These are phyloP conservation scores for Barypeithes pellucidus DNA, from an alignment of 2,888 invertebrate genomes.

Conservation along the genomic window DNA sequence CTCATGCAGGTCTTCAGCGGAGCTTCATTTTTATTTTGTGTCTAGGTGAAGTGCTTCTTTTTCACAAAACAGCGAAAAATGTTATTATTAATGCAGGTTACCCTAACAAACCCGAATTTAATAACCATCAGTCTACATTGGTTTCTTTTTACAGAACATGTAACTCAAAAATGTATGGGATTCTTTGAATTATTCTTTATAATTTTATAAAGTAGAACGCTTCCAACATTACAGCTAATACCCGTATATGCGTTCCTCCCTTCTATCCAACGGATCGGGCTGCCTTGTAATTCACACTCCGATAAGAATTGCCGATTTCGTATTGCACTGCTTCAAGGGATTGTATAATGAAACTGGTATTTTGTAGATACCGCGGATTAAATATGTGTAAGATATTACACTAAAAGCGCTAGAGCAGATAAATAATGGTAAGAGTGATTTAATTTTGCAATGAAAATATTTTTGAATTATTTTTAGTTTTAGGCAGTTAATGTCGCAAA, in stretches of 20 bases:
- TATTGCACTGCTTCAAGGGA: conserved; percentile 7
- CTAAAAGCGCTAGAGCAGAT: too few species aligned
- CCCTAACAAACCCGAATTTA: too few species aligned
- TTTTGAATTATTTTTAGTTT: too few species aligned
- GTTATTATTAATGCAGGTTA: too few species aligned
- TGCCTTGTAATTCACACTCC: conserved; percentile 16
- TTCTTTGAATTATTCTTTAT: conserved; percentile 29
- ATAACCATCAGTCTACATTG: neutral
- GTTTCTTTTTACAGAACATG: conserved; percentile 24
- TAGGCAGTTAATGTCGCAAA: too few species aligned
- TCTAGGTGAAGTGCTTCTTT: too few species aligned
- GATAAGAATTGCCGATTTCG: neutral
- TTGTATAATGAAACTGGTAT: conserved; percentile 17
- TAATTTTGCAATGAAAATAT: too few species aligned
- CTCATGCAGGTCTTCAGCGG: too few species aligned
- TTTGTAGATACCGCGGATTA: neutral
- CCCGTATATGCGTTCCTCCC: conserved; percentile 12
- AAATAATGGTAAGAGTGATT: too few species aligned
- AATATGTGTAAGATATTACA: conserved; percentile 2
- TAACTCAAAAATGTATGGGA: conserved; percentile 31
- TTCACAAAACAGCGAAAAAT: too few species aligned
- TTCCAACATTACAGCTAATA: neutral
- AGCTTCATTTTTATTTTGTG: too few species aligned
- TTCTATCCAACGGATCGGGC: conserved; percentile 12
- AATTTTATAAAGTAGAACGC: conserved; percentile 25